Conservation (phyloP, 1,140 invertebrate species). For the Bradysia coprophila region DNA sequence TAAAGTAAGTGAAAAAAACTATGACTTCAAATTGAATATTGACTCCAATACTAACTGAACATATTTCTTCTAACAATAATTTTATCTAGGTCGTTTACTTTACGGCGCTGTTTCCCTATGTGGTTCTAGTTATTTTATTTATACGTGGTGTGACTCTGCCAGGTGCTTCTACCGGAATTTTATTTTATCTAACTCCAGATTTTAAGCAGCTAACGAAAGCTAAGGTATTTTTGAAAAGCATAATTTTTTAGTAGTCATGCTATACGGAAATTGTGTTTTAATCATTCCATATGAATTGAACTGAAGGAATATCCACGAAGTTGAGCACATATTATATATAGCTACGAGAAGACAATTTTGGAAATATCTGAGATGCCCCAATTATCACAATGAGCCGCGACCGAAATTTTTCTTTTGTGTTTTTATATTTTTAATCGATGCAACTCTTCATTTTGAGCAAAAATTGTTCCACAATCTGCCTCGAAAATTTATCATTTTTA, state of each 20-base stretch:
- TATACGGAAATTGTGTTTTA: too few species aligned
- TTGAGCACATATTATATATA: too few species aligned
- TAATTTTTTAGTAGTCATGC: not conserved
- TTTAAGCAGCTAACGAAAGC: constrained; percentile 53
- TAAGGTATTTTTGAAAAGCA: constrained; percentile 32
- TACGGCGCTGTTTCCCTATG: constrained; percentile 69
- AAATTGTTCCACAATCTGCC: too few species aligned
- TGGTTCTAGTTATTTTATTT: constrained; percentile 63
- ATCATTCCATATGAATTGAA: not conserved
- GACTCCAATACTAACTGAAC: not conserved
- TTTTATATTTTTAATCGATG: too few species aligned
- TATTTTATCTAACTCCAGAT: constrained; percentile 73
- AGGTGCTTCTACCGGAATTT: constrained; percentile 56
- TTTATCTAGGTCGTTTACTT: constrained; percentile 51
- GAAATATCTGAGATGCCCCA: too few species aligned
- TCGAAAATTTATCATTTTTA: too few species aligned
- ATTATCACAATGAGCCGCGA: too few species aligned
- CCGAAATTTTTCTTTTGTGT: too few species aligned
- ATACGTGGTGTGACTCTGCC: constrained; percentile 61
- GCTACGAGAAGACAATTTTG: too few species aligned
- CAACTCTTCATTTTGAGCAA: too few species aligned
- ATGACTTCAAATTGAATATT: not conserved
- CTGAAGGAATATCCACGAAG: too few species aligned
- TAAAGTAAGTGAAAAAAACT: constrained; percentile 30
- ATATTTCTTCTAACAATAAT: not conserved